Evolutionary conservation across 2,797 vertebrate genomes (phyloP), one percentile per base, ranked within the genome.

Genomic region (Poeciliopsis presidionis): DNA sequence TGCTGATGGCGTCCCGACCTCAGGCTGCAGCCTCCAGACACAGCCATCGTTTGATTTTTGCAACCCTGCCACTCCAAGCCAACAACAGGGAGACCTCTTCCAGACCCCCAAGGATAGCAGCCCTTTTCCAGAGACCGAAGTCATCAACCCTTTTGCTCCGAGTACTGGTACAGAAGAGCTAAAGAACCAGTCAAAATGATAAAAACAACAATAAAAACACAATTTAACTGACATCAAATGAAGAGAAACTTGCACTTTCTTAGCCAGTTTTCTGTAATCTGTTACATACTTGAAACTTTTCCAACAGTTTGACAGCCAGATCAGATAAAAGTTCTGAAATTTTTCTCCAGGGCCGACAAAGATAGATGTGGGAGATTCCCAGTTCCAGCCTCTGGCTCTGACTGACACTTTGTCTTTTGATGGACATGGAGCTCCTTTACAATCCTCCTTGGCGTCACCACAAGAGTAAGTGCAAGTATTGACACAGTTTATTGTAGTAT

Each of bases 371-470:
- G 93, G 95, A 70, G 95, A 96, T 0, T 94, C 97, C 65, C 97
- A 96, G 87, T 97, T 97, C 86, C 96, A 96, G 78, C 94, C 96
- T 73, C 91, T 96, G 33, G 90, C 95, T 79, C 89, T 97, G 85
- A 93, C 94, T 3, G 97, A 97, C 85, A 93, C 96, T 53, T 91
- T 96, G 84, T 91, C 96, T 1, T 98, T 96, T 0, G 96, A 97
- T 41, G 94, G 91, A 83, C 88, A 97, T 83, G 93, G 94, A 70
- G 74, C 93, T 61, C 86, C 95, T 83, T 92, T 94, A 61, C 96
- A 95, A 53, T 93, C 94, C 45, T 70, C 95, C 0, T 61, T 96
- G 75, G 95, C 90, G 78, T 97, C 97, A 73, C 95, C 96, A 28
- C 97, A 97, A 88, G 97, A 98, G 97, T 99, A 92, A 97, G 96